Base-by-base conservation (phyloP, 2,797 vertebrate genomes). In the Synanceia verrucosa region DNA sequence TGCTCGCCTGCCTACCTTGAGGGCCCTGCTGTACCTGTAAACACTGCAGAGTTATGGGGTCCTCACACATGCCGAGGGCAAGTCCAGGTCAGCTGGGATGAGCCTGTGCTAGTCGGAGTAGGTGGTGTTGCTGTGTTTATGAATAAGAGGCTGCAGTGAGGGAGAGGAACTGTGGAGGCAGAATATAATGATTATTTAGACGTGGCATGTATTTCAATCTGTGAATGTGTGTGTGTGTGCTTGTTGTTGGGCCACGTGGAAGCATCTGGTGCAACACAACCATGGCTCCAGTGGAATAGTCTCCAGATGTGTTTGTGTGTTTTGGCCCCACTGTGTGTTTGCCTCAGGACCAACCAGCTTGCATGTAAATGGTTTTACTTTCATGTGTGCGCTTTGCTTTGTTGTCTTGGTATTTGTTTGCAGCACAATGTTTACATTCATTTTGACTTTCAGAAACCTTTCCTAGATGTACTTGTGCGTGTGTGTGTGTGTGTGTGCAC, bases 291-390 rank as follows among this genome's bases (percentile, higher is more conserved):
- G 57, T 52, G 66, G 68, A 90, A 91, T 85, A 41, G 78, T 77
- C 72, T 91, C 91, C 89, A 92, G 90, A 91, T 93, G 90, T 89
- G 83, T 90, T 91, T 88, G 83, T 89, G 84, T 86, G 66, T 81
- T 85, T 85, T 89, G 83, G 86, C 73, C 64, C 50, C 34, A 41
- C 64, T 65, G 76, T 83, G 71, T 64, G 57, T 85, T 76, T 71
- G 80, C 78, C 60, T 85, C 23, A n/a, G 29, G 44, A 84, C 78
- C 61, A 48, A 71, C 48, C 36, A 0, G 73, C 10, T 65, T 81
- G 63, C 75, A 72, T 81, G 71, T 48, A 71, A 81, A 83, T 87
- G 48, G 74, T 55, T 77, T 59, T 29, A 34, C 73, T 73, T 75
- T 71, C 21, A 53, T 73, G 57, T 75, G 58, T 28, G 41, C 24